Base-by-base conservation (phyloP, 2,888 invertebrate species). In the Lithodes maja region DNA sequence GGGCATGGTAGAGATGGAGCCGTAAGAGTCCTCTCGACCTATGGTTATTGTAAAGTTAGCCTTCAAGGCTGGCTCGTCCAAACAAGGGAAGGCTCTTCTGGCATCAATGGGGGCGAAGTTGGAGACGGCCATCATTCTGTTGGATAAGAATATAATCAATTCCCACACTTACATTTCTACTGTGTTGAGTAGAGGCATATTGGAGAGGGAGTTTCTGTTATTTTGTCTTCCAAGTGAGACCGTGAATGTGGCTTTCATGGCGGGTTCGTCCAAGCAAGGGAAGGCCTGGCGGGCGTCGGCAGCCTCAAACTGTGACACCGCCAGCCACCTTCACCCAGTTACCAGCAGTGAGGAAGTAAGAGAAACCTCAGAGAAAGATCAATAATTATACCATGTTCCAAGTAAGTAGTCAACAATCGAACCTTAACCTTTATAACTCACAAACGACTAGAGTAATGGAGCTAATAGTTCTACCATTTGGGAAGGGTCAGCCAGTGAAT, bases 131-230 rank as follows among this genome's bases (percentile, higher is more conserved):
- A 33, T 33, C 17, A 2, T n/a, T 17, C 17, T 12, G 3, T 49
- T 50, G 9, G 2, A 80, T 3, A 50, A 80, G 52, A 12, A 9
- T 17, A 12, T 53, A 80, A 15, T 33, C n/a, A 49, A 33, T 1
- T 80, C 2, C 9, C 7, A 9, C 50, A 78, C 79, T 86, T 49
- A 86, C 86, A 86, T 49, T 12, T 80, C 71, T 15, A 53, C 54
- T 1, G 86, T 74, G 2, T 15, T 33, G 2, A 9, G 5, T 12
- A 83, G 55, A 2, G 79, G 86, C 85, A 81, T 97, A 93, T 97
- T 97, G 49, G 97, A 97, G 55, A 97, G 95, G 0, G 97, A 95
- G 52, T 95, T 95, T 96, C 97, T 95, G 92, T 96, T 95, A 81
- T 93, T 93, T 0, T 95, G 95, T 53, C 97, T 94, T 0, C 96